Conservation (phyloP, 2,888 invertebrate genomes). For the Phortica okadai region DNA sequence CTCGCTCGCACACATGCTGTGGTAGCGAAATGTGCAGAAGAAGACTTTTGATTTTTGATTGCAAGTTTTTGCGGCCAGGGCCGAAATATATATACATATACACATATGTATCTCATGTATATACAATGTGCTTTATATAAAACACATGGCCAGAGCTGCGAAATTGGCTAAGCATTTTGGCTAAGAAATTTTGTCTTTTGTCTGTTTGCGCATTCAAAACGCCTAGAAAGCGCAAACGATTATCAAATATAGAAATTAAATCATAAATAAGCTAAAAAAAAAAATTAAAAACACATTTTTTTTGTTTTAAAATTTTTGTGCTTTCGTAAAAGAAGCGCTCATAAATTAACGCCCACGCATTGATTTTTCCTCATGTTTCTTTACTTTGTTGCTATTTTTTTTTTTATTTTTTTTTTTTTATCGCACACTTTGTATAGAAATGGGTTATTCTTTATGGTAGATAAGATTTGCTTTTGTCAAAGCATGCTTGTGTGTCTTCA, state of each 20-base stretch:
- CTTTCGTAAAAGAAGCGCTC: too few species aligned
- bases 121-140: conserved; percentile 9
- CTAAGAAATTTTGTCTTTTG: background rate
- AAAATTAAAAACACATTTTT: background rate
- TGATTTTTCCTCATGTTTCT: conserved; percentile 4
- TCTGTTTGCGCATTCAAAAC: background rate
- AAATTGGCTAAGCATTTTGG: background rate
- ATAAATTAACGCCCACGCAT: background rate
- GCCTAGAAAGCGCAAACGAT: too few species aligned
- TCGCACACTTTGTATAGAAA: background rate
- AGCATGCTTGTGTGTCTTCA: background rate
- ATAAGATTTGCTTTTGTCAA: background rate
- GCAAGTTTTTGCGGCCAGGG: background rate
- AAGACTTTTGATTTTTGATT: background rate
- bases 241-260: background rate
- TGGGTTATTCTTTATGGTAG: background rate
- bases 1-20: background rate
- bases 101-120: background rate
- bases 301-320: too few species aligned
- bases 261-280: background rate
- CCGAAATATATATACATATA: background rate
- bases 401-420: background rate
- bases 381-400: background rate
- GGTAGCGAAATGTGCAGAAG: background rate
- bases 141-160: conserved; percentile 2